Conservation (phyloP, 2,888 invertebrate species). For the Isotomurus palustris region DNA sequence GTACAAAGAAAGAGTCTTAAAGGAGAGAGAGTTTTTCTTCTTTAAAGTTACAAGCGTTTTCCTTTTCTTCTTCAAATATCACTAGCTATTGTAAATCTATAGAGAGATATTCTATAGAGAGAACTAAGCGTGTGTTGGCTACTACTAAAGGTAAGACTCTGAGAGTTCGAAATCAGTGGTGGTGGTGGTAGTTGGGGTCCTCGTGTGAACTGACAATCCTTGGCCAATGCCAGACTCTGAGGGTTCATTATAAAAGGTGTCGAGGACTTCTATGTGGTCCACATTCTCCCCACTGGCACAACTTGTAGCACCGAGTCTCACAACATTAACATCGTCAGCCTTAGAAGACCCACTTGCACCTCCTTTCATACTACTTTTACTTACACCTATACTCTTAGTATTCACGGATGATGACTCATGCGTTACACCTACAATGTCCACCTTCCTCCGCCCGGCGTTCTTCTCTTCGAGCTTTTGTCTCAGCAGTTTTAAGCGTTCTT, state of each 20-base stretch:
- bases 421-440: slow-evolving; percentile 3
- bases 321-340: too few species aligned
- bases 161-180: slow-evolving; percentile 81
- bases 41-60: too few species aligned
- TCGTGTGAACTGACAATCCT: slow-evolving; percentile 67
- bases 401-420: not conserved
- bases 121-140: not conserved
- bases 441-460: slow-evolving; percentile 54
- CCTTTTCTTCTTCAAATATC: too few species aligned
- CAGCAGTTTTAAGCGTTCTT: slow-evolving; percentile 77
- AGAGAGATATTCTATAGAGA: too few species aligned
- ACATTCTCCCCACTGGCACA: slow-evolving; percentile 36
- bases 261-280: slow-evolving; percentile 56
- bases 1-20: too few species aligned
- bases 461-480: slow-evolving; percentile 76
- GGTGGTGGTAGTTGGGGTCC: slow-evolving; percentile 66
- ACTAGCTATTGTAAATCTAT: too few species aligned
- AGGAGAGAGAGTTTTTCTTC: too few species aligned
- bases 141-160: slow-evolving; percentile 69
- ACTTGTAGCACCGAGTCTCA: too few species aligned
- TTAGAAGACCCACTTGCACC: too few species aligned
- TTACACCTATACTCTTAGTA: not conserved
- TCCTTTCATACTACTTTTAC: slow-evolving; percentile 2
- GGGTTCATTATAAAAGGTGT: slow-evolving; percentile 70
- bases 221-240: slow-evolving; percentile 72